Conservation (phyloP, 2,888 invertebrate genomes). For the Charanyca ferruginea region DNA sequence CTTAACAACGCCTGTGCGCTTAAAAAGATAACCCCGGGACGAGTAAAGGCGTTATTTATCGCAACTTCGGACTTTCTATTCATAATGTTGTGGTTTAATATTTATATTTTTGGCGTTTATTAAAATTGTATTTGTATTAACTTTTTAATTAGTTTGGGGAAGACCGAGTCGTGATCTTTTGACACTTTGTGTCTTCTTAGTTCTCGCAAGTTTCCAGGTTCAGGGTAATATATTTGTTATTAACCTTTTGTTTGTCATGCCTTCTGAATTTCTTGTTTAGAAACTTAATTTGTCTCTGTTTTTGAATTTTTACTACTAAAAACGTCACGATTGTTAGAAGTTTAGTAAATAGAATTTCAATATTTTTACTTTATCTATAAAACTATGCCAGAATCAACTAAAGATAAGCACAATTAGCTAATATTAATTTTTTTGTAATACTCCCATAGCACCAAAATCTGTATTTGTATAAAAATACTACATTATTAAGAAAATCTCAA, state of each 20-base stretch:
- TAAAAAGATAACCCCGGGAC: conserved; percentile 82
- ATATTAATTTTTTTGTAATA: no score
- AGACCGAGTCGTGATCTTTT: conserved; percentile 33
- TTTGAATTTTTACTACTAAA: not conserved
- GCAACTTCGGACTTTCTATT: conserved; percentile 77
- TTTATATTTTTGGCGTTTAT: conserved; percentile 75
- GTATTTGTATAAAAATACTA: conserved; percentile 31
- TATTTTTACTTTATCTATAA: no score
- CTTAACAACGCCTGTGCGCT: conserved; percentile 75
- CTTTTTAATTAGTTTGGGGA: conserved; percentile 54
- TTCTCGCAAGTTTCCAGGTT: not conserved
- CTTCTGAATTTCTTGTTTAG: not conserved
- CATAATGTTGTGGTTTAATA: conserved; percentile 76
- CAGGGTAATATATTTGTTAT: not conserved
- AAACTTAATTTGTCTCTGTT: not conserved
- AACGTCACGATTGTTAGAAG: no score
- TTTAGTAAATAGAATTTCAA: no score
- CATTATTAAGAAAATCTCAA: conserved; percentile 40
- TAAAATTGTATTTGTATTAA: conserved; percentile 70
- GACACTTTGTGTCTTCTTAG: conserved; percentile 38
- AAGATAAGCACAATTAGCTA: not conserved
- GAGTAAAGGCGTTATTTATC: conserved; percentile 80
- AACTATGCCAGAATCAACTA: no score
- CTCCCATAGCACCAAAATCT: not conserved
- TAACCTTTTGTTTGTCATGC: not conserved